These are phyloP conservation scores for Gadus macrocephalus DNA, from an alignment of 2,113 vertebrate genomes.

Conservation along the genomic window DNA sequence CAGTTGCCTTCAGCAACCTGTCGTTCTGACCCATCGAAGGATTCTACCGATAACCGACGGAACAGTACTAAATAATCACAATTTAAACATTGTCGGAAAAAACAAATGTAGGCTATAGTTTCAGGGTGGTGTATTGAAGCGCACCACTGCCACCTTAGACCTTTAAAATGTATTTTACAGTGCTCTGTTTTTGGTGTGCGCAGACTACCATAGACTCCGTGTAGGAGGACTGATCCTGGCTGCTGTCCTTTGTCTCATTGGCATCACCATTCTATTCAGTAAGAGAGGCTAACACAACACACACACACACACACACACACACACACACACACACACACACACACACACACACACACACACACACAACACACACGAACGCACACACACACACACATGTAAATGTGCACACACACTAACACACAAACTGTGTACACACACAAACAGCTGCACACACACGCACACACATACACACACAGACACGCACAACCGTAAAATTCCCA, in stretches of 20 bases:
- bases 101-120: too few species aligned
- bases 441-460: neutral
- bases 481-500: neutral
- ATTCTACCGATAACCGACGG: too few species aligned
- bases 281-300: conserved; percentile 54
- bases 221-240: conserved; percentile 80
- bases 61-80: too few species aligned
- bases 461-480: neutral
- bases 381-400: neutral
- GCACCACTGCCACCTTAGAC: too few species aligned
- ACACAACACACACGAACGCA: neutral
- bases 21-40: too few species aligned
- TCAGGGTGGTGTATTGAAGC: too few species aligned
- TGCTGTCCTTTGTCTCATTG: conserved; percentile 78
- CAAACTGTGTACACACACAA: neutral
- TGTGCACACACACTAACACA: too few species aligned
- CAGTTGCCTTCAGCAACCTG: too few species aligned
- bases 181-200: conserved; percentile 1
- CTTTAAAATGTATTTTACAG: too few species aligned
- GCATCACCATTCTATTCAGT: conserved; percentile 84
- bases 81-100: too few species aligned
- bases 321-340: neutral
- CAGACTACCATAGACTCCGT: conserved; percentile 81
- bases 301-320: neutral
- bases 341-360: neutral